Conservation (phyloP, 2,888 invertebrate species). For the Hydroisotoma schaefferi region DNA sequence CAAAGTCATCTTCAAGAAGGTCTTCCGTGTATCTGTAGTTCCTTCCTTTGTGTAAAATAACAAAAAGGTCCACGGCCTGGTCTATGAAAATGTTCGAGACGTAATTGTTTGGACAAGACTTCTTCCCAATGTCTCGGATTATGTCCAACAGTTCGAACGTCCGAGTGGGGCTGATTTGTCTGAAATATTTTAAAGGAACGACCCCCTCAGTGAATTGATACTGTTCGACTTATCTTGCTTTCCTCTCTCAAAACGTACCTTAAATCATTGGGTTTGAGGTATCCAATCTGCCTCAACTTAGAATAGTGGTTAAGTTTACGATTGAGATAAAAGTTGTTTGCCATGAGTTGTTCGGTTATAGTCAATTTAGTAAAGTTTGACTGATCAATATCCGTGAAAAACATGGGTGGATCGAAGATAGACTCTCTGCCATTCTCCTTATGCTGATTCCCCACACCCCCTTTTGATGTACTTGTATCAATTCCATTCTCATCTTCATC, state of each 20-base stretch:
- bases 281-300: constrained; percentile 27
- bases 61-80: constrained; percentile 48
- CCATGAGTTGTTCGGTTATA: constrained; percentile 8
- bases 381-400: neutral
- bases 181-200: too few species aligned
- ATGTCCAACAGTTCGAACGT: constrained; percentile 27
- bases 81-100: constrained; percentile 33
- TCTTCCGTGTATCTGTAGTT: constrained; percentile 27
- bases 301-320: constrained; percentile 32
- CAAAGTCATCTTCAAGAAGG: constrained; percentile 24
- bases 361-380: neutral
- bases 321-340: constrained; percentile 27
- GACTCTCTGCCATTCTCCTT: too few species aligned
- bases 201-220: too few species aligned
- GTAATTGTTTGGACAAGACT: constrained; percentile 18
- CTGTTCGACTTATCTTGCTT: too few species aligned
- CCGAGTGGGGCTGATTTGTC: constrained; percentile 24
- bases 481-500: too few species aligned
- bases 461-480: too few species aligned
- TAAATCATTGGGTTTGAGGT: constrained; percentile 17
- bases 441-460: too few species aligned
- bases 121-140: constrained; percentile 27
- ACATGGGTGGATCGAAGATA: neutral
- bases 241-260: too few species aligned
- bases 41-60: constrained; percentile 38